Conservation (phyloP, 2,113 vertebrate species). For the Hyaena hyaena region DNA sequence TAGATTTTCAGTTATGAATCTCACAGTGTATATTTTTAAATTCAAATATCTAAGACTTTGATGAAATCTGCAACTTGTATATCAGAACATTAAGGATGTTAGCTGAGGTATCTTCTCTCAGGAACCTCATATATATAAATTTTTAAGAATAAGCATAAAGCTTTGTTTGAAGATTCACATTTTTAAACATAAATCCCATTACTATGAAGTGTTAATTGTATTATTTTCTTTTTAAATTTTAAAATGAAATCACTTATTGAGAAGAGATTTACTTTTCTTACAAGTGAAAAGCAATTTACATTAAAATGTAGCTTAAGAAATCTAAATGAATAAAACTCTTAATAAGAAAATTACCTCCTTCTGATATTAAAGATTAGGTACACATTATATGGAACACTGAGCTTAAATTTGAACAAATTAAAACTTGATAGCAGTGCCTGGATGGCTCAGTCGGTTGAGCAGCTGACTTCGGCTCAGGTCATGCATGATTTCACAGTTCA, state of each 20-base stretch:
- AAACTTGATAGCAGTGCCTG: background rate
- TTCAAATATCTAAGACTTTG: background rate
- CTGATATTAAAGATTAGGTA: background rate
- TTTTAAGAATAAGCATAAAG: background rate
- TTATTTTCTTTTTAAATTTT: constrained; percentile 5
- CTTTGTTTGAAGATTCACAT: background rate
- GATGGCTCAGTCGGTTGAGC: too few species aligned
- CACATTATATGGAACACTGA: fast-evolving
- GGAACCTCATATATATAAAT: background rate
- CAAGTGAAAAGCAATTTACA: background rate
- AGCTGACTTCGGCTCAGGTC: too few species aligned
- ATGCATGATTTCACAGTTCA: too few species aligned
- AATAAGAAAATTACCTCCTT: background rate
- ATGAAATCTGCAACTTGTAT: background rate
- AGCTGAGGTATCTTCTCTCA: background rate
- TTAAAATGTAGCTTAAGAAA: background rate
- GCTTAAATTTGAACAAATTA: background rate
- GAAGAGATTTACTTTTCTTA: background rate
- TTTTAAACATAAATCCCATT: background rate
- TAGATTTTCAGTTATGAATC: background rate
- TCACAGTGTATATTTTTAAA: background rate
- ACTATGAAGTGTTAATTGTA: background rate
- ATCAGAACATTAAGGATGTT: background rate
- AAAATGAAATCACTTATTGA: background rate
- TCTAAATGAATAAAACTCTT: background rate